Evolutionary conservation across 2,113 vertebrate species (phyloP).

Genomic region (Pangasianodon gigas): DNA sequence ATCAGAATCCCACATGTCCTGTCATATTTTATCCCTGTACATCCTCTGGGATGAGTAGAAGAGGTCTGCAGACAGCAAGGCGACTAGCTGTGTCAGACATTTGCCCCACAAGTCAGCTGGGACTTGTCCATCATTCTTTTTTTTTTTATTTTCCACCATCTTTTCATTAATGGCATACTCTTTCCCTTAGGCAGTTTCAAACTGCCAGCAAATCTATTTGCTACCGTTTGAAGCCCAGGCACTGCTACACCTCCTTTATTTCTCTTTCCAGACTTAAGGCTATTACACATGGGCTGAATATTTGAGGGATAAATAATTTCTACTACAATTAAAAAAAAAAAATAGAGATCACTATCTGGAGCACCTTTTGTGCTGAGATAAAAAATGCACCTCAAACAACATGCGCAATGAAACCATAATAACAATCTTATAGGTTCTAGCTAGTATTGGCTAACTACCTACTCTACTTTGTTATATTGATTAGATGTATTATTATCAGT

Average conservation of each 20-base stretch:
- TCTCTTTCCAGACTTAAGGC: slow-evolving; percentile 6
- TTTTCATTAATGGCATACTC: slow-evolving; percentile 3
- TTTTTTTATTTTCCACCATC: background rate
- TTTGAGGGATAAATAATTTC: background rate
- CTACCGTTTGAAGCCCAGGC: slow-evolving; percentile 12
- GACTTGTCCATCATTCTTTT: slow-evolving; percentile 9
- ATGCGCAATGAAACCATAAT: background rate
- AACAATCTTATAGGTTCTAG: background rate
- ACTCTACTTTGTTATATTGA: background rate
- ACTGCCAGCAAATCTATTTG: slow-evolving; percentile 36
- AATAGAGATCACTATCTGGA: background rate
- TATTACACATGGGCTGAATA: too few species aligned
- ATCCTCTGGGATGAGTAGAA: slow-evolving; percentile 24
- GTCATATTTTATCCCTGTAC: slow-evolving; percentile 31
- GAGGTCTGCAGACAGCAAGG: slow-evolving; percentile 41
- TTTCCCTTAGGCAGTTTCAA: slow-evolving; percentile 14
- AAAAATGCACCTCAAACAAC: background rate
- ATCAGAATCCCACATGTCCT: slow-evolving; percentile 38
- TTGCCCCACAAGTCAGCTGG: slow-evolving; percentile 28
- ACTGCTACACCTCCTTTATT: background rate
- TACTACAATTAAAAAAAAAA: background rate
- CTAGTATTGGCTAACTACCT: background rate
- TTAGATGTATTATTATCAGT: background rate
- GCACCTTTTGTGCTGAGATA: background rate
- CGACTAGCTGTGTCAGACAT: slow-evolving; percentile 27